A percentile compares a stretch with the other conserved stretches of the same genome.
Evolutionary conservation across 2,113 vertebrate genomes (phyloP).

Genomic region (Progne subis): DNA sequence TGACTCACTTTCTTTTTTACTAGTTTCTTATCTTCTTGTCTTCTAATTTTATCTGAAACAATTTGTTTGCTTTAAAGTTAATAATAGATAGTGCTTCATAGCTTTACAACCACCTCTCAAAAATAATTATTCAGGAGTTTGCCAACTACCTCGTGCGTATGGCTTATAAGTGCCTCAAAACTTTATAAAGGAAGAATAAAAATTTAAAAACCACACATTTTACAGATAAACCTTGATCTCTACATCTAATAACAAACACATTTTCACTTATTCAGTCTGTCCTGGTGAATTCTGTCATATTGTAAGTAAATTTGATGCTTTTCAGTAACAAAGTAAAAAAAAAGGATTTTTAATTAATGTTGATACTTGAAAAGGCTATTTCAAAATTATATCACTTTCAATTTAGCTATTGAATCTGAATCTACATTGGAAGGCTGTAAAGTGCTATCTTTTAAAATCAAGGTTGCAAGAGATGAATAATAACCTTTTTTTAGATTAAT

Average conservation of each 20-base stretch:
- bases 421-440: background rate
- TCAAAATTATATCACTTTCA: background rate
- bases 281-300: background rate
- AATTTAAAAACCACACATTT: background rate
- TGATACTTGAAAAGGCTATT: background rate
- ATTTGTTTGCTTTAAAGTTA: background rate
- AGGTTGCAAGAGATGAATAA: background rate
- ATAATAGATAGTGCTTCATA: background rate
- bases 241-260: background rate
- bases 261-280: background rate
- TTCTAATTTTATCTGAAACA: background rate
- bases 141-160: background rate
- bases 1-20: slow-evolving; percentile 8
- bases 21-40: background rate
- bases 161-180: background rate
- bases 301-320: background rate
- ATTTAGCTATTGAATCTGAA: background rate
- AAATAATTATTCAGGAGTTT: background rate
- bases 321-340: background rate
- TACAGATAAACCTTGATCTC: background rate
- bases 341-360: background rate
- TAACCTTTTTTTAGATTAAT: background rate
- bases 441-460: background rate
- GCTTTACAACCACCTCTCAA: background rate
- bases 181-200: background rate